Conservation (phyloP, 2,113 vertebrate species). For the Gymnorhina tibicen region DNA sequence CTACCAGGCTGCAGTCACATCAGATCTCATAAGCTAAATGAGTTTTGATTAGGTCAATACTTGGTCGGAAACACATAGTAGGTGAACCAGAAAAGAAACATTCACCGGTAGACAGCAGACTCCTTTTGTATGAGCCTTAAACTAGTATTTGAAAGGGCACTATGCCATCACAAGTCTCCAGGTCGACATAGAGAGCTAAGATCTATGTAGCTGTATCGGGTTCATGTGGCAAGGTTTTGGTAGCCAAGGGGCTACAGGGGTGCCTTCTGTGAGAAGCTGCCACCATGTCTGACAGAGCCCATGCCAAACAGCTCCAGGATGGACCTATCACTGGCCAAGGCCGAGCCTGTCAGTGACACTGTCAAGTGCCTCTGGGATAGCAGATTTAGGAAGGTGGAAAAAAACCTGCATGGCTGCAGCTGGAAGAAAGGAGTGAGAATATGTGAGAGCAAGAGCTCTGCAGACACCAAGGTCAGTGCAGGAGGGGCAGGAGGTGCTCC, state of each 20-base stretch:
- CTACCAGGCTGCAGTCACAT: not conserved
- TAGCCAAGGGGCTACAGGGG: not conserved
- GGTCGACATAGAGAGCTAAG: not conserved
- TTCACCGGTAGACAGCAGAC: not conserved
- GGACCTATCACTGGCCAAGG: not conserved
- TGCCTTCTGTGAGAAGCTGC: not conserved
- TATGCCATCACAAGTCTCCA: not conserved
- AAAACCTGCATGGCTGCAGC: not conserved
- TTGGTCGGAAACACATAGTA: not conserved
- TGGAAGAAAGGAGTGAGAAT: not conserved
- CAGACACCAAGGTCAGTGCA: not conserved
- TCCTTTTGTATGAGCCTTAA: not conserved
- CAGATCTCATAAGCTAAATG: not conserved
- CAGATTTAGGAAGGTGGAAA: not conserved
- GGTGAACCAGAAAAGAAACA: not conserved
- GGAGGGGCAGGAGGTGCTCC: not conserved
- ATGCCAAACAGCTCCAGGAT: not conserved
- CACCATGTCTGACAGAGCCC: not conserved
- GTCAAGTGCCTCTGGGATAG: not conserved
- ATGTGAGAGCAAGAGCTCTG: not conserved
- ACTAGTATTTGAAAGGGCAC: not conserved
- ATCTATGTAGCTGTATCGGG: not conserved
- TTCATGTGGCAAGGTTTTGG: not conserved
- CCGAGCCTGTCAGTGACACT: not conserved
- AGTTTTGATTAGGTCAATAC: slow-evolving; percentile 33